Percentiles rank a stretch among this genome's conserved stretches.
These are phyloP conservation scores for Ectemnius continuus DNA, from an alignment of 2,888 invertebrate species.

Conservation along the genomic window DNA sequence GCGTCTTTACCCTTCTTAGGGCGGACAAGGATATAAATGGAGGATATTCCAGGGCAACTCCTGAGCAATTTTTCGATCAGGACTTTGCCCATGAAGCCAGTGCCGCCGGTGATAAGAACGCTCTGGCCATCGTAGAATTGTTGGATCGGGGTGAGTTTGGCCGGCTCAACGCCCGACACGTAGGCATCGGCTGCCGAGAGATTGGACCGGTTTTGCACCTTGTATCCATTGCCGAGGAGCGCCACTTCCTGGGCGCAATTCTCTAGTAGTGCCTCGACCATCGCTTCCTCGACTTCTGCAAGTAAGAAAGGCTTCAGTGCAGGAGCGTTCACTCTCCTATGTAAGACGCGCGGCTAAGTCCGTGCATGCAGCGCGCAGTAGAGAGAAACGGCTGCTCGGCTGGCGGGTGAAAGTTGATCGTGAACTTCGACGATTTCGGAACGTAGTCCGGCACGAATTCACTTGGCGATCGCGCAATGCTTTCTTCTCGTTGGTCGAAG, in stretches of 20 bases:
- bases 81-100: conserved; percentile 86
- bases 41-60: conserved; percentile 81
- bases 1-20: conserved; percentile 81
- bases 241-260: conserved; percentile 73
- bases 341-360: background rate
- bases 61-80: conserved; percentile 85
- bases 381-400: conserved; percentile 48
- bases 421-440: conserved; percentile 69
- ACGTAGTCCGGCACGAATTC: conserved; percentile 48
- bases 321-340: background rate
- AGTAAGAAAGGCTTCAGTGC: background rate
- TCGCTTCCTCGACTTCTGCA: conserved; percentile 33
- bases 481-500: too few relatives aligned
- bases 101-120: conserved; percentile 83
- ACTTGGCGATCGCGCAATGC: conserved; percentile 19
- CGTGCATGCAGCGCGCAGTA: background rate
- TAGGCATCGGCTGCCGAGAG: conserved; percentile 44
- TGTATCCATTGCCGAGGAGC: conserved; percentile 66
- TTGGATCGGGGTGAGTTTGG: conserved; percentile 73
- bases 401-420: conserved; percentile 75
- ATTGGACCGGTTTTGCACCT: conserved; percentile 62
- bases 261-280: conserved; percentile 75
- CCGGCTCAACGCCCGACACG: conserved; percentile 24
- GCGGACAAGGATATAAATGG: conserved; percentile 82
- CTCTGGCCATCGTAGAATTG: conserved; percentile 80